Base-by-base conservation (phyloP, 2,888 invertebrate genomes). In the Drosophila prostipennis region DNA sequence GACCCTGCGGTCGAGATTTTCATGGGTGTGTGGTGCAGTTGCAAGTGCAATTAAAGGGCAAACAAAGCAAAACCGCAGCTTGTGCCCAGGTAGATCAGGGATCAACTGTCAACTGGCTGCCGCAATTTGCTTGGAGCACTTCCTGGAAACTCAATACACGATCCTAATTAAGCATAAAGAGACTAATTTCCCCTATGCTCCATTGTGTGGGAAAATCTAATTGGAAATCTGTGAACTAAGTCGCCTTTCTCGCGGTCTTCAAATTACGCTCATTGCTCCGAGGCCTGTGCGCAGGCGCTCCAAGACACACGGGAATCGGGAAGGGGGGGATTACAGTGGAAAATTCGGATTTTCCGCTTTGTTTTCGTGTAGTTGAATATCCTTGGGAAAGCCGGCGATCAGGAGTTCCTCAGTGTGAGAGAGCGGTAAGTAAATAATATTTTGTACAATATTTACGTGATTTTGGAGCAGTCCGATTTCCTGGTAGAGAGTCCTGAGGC, bases 101-200 rank as follows among this genome's bases (percentile, higher is more conserved):
- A 73, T 80, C 64, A 71, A 64, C 49, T 76, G 68, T 76, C 80
- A 75, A 72, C 64, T 57, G 60, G 51, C 59, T 8, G 56, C 53
- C 29, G 51, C 67, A 64, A 63, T 59, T 59, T 69, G 61, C 76
- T 72, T 73, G 63, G 67, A 51, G 72, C 74, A 77, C 56, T 87
- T 87, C 87, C 81, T 87, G 39, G 77, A 75, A 80, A 76, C 71
- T 26, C 64, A 63, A 77, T 71, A 70, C 74, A 42, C 65, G 82
- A 73, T 63, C 81, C 80, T 87, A 89, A 90, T 90, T 90, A 90
- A 79, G 87, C 87, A 88, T 89, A 85, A 83, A 86, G 75, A 68
- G 76, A 89, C 79, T 89, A 90, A 89, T 85, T 89, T 79, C 57
- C 49, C 23, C 46, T 65, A 29, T 37, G 57, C 13, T 29, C 43